Evolutionary conservation across 2,888 invertebrate genomes (phyloP), one percentile per base, ranked within the genome.

Genomic region (Coleophora flavipennella): DNA sequence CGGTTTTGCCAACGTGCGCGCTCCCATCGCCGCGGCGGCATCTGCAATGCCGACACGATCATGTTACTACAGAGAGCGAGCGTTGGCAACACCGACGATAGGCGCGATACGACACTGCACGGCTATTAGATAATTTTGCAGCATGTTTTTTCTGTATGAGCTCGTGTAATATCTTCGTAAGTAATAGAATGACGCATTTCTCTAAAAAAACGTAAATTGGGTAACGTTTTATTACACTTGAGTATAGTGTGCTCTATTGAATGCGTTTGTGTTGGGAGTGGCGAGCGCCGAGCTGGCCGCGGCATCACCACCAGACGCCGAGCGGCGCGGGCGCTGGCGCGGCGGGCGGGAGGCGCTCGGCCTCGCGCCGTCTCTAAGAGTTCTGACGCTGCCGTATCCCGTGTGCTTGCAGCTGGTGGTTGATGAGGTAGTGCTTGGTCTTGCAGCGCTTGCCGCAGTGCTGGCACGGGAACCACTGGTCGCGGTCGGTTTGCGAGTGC

Each of bases 391-490:
- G 91, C 55, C 90, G 88, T 58, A 91, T 90, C 56, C 91, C 91
- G 77, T 91, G 91, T 51, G 90, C 90, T 79, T 91, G 91, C 55
- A 91, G 87, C 71, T 91, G 90, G 75, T 91, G 91, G 80, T 91
- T 91, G 85, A 90, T 90, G 65, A 91, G 87, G 74, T 91, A 91
- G 77, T 91, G 91, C 78, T 90, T 89, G 61, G 91, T 91, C 83
- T 91, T 91, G 86, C 90, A 90, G 68, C 88, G 88, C 80, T 91
- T 91, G 64, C 90, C 90, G 85, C 91, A 91, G 65, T 90, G 88
- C 69, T 88, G 87, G 80, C 91, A 91, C 62, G 89, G 88, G 65
- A 89, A 89, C 90, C 91, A 90, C 69, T 89, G 87, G 68, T 90
- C 89, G 62, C 89, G 87, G 62, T 89, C 87, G 57, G 90, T 88